Base-by-base conservation (phyloP, 2,113 vertebrate genomes). In the Seriola aureovittata region DNA sequence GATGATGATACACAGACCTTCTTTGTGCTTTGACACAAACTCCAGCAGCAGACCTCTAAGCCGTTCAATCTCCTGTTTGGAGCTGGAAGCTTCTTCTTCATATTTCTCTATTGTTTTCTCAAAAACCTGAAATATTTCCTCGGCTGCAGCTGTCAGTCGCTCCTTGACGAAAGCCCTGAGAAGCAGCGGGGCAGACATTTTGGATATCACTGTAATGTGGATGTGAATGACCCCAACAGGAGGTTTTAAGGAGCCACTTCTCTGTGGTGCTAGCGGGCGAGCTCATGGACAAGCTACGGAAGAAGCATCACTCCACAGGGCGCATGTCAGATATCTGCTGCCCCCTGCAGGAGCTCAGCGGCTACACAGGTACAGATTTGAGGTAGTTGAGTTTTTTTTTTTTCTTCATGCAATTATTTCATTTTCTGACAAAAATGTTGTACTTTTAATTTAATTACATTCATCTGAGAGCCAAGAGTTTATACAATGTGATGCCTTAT, bases 51-150 rank as follows among this genome's bases (percentile, higher is more conserved):
- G 25, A 52, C 80, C 67, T 48, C 82, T 72, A 11, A 91, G 91
- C 0, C 90, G 70, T 10, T 88, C 85, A 16, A 87, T 91, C 74
- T 93, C 92, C 78, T 82, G 88, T 5, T 87, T 75, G 0, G 73
- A 91, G 44, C 69, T 81, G 6, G 58, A 88, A 5, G 88, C 86
- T 63, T 91, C 90, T n/a, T 90, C 87, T 68, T 92, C 88, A 8
- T 93, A 93, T 85, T 87, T 90, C 4, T 7, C 73, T 7, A 93
- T 79, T 1, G 91, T 86, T 48, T 38, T 44, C 21, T 91, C 85
- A 71, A 91, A 90, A 29, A 88, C 78, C 32, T 88, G 80, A 62
- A 90, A 79, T 82, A 93, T 93, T 69, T 93, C 91, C 34, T 85
- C 88, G 0, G 77, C 88, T 1, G 90, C 91, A 2, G 90, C 85